Conservation (phyloP, 2,888 invertebrate species). For the Dugesia japonica region DNA sequence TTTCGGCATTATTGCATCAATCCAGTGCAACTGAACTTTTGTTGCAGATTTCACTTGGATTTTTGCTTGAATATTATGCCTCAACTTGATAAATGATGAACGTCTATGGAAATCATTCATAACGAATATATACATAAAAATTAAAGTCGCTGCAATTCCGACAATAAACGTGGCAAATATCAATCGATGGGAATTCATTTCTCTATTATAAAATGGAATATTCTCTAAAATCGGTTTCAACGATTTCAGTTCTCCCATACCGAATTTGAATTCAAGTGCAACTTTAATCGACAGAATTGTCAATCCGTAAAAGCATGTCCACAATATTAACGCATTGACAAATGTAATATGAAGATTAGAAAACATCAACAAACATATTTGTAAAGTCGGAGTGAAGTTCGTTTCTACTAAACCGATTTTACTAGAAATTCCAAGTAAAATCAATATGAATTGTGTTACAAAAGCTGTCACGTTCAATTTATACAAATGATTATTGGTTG, state of each 20-base stretch:
- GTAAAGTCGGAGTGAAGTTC: neutral
- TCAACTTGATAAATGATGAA: neutral
- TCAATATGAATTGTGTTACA: neutral
- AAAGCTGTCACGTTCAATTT: neutral
- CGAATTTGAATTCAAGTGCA: neutral
- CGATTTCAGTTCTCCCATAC: neutral
- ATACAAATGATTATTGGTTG: neutral
- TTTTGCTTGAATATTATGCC: neutral
- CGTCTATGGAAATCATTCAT: neutral
- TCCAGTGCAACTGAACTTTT: constrained; percentile 7
- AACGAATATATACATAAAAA: neutral
- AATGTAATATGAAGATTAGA: neutral
- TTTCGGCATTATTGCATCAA: neutral
- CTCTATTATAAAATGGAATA: neutral
- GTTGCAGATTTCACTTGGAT: neutral
- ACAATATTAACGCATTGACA: neutral
- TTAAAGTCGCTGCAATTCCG: neutral
- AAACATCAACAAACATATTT: neutral
- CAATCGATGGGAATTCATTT: neutral
- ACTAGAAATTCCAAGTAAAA: neutral
- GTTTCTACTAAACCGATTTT: neutral
- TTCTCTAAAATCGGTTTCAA: neutral
- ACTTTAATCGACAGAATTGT: neutral
- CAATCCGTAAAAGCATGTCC: neutral
- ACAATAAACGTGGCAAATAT: neutral